A percentile compares a stretch with the other conserved stretches of the same genome.
Evolutionary conservation across 2,797 vertebrate genomes (phyloP).

Genomic region (Macropodus opercularis): DNA sequence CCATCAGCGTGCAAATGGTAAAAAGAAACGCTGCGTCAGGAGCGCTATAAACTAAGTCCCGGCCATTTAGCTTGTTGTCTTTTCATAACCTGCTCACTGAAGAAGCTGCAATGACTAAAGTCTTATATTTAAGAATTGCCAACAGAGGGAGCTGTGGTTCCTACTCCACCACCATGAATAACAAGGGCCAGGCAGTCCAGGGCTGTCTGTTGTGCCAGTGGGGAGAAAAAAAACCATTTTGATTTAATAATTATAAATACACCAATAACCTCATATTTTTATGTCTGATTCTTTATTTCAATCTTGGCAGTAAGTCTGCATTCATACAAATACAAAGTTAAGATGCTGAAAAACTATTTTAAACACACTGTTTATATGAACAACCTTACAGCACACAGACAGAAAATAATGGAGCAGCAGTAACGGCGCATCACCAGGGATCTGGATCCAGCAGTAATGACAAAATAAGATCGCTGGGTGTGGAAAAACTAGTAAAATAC

Average conservation of each 20-base stretch:
- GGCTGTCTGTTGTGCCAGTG: not conserved
- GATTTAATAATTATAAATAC: not conserved
- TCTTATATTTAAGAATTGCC: not conserved
- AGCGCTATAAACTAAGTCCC: too few relatives aligned
- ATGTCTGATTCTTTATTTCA: slow-evolving; percentile 64
- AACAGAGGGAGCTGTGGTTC: slow-evolving; percentile 52
- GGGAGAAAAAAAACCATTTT: not conserved
- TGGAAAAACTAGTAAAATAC: slow-evolving; percentile 22
- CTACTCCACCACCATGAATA: not conserved
- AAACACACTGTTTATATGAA: slow-evolving; percentile 28
- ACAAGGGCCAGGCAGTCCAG: not conserved
- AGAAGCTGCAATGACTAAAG: not conserved
- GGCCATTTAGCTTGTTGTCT: too few relatives aligned
- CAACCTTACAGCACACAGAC: slow-evolving; percentile 33
- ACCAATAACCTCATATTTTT: not conserved
- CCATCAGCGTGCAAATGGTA: too few relatives aligned
- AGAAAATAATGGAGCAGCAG: slow-evolving; percentile 43
- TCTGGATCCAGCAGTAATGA: slow-evolving; percentile 32
- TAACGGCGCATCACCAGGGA: slow-evolving; percentile 47
- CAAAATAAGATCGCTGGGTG: slow-evolving; percentile 41
- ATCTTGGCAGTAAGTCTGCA: slow-evolving; percentile 64
- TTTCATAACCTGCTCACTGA: slow-evolving; percentile 3
- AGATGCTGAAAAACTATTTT: slow-evolving; percentile 48
- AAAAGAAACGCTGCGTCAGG: too few relatives aligned
- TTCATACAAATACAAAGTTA: slow-evolving; percentile 64